Conservation (phyloP, 2,888 invertebrate species). For the Glyphotaelius pellucidus region DNA sequence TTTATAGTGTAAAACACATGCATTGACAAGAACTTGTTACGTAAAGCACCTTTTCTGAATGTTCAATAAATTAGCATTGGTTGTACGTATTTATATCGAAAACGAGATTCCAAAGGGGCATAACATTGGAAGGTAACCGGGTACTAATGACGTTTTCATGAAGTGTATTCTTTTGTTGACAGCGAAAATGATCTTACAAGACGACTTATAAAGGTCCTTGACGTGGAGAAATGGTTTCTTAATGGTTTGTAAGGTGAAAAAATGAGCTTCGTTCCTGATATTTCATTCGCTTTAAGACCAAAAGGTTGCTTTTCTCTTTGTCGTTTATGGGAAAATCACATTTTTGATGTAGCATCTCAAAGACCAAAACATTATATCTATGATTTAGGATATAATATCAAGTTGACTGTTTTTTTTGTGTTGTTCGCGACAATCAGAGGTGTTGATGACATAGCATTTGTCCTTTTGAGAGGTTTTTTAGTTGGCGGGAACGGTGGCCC, state of each 20-base stretch:
- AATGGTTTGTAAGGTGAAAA: constrained; percentile 42
- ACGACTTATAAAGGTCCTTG: constrained; percentile 13
- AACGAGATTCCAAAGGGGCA: not conserved
- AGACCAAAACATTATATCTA: not conserved
- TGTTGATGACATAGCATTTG: constrained; percentile 54
- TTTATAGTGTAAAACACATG: not conserved
- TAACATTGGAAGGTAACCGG: not conserved
- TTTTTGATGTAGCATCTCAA: not conserved
- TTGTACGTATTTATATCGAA: not conserved
- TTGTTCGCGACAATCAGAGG: constrained; percentile 10
- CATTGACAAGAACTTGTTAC: not conserved
- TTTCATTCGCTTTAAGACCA: not conserved
- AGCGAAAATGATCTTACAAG: constrained; percentile 47
- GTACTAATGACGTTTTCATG: constrained; percentile 63
- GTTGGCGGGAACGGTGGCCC: constrained; percentile 56
- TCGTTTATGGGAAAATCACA: not conserved
- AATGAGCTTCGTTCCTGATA: constrained; percentile 22
- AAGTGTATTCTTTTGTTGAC: constrained; percentile 58
- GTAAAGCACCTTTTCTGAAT: not conserved
- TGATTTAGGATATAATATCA: not conserved
- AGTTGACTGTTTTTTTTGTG: not conserved
- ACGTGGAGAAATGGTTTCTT: constrained; percentile 8
- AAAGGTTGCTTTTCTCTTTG: not conserved
- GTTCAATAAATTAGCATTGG: not conserved
- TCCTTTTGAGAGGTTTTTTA: constrained; percentile 22